These are phyloP conservation scores for Pollenia amentaria DNA, from an alignment of 2,888 invertebrate species.

Conservation along the genomic window DNA sequence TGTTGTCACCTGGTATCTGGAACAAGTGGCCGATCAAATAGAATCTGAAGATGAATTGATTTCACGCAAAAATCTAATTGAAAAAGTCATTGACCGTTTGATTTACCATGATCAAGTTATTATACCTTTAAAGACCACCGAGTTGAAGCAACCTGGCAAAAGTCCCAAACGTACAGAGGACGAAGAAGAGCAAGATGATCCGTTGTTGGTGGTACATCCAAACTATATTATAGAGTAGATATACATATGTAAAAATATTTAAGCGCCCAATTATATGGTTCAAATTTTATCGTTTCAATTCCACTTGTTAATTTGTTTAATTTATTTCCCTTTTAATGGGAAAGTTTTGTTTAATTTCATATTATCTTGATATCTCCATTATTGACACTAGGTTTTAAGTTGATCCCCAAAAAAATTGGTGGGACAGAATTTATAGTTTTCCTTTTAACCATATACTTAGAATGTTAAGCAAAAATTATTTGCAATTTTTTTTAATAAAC, in stretches of 20 bases:
- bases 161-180: conserved; percentile 75
- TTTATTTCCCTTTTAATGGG: neutral
- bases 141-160: conserved; percentile 77
- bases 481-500: neutral
- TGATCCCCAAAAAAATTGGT: neutral
- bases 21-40: conserved; percentile 93
- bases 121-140: conserved; percentile 82
- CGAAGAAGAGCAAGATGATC: conserved; percentile 88
- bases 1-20: conserved; percentile 96
- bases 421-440: neutral
- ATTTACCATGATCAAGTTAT: conserved; percentile 88
- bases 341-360: conserved; percentile 33
- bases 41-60: conserved; percentile 96
- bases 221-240: conserved; percentile 93
- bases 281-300: conserved; percentile 41
- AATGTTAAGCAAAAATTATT: conserved; percentile 9
- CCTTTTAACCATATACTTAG: neutral
- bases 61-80: conserved; percentile 94
- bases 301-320: conserved; percentile 34
- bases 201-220: conserved; percentile 96
- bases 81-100: conserved; percentile 96
- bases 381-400: conserved; percentile 56
- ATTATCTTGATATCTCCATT: conserved; percentile 16
- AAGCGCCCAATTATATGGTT: conserved; percentile 31
- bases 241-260: neutral